Percentiles rank a stretch among this genome's conserved stretches.
phyloP scores from a whole-genome alignment of 2,113 vertebrate genomes.

The Mormoops blainvillei region DNA sequence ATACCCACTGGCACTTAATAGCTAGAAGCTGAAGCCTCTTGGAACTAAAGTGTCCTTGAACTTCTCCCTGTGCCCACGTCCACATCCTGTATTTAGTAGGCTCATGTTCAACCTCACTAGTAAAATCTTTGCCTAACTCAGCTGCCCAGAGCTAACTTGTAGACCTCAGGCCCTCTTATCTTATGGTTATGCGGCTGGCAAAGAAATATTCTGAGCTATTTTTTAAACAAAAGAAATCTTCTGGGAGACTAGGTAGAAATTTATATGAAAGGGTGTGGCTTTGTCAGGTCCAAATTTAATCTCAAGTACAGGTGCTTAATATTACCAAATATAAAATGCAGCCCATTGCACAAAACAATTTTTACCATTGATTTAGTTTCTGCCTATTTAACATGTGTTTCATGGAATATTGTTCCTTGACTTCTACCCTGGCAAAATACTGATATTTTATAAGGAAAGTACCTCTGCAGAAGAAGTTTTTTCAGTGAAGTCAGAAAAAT shows the following conservation, averaged over 20 bases:
- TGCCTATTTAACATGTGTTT: slow-evolving; percentile 46
- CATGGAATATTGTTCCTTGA: slow-evolving; percentile 55
- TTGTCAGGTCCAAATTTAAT: slow-evolving; percentile 53
- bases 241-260: slow-evolving; percentile 61
- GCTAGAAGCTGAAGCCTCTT: not conserved
- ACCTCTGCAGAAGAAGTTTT: slow-evolving; percentile 58
- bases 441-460: slow-evolving; percentile 52
- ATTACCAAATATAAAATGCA: slow-evolving; percentile 57
- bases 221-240: slow-evolving; percentile 72
- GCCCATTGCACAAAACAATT: slow-evolving; percentile 29
- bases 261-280: slow-evolving; percentile 65
- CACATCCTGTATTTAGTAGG: slow-evolving; percentile 22
- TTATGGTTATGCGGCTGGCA: slow-evolving; percentile 55
- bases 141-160: slow-evolving; percentile 36
- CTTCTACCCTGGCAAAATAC: slow-evolving; percentile 64
- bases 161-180: slow-evolving; percentile 51
- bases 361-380: slow-evolving; percentile 42
- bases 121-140: slow-evolving; percentile 49
- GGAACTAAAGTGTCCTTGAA: not conserved
- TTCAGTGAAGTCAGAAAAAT: slow-evolving; percentile 69
- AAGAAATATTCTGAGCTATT: slow-evolving; percentile 69
- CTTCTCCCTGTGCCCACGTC: not conserved
- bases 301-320: slow-evolving; percentile 59
- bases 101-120: slow-evolving; percentile 7
- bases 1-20: not conserved